phyloP scores from a whole-genome alignment of 2,797 vertebrate species.

The Anguilla megastoma region DNA sequence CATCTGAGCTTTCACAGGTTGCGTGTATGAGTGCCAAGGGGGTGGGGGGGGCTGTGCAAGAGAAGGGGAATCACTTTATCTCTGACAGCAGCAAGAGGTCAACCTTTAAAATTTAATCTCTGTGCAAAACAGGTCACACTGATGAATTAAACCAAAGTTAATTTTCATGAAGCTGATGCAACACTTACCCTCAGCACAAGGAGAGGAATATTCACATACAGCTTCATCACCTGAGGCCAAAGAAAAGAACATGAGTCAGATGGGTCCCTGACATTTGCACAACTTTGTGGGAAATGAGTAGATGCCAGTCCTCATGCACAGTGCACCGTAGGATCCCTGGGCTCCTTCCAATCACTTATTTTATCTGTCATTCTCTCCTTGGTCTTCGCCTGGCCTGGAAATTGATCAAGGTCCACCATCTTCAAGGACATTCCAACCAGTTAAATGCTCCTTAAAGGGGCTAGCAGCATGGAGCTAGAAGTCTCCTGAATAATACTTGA shows the following conservation, averaged over 20 bases:
- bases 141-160: slow-evolving; percentile 19
- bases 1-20: slow-evolving; percentile 17
- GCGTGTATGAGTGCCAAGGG: slow-evolving; percentile 27
- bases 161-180: not conserved
- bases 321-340: not conserved
- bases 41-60: slow-evolving; percentile 6
- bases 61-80: slow-evolving; percentile 24
- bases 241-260: not conserved
- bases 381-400: too few species aligned
- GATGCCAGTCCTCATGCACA: not conserved
- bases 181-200: slow-evolving; percentile 65
- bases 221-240: slow-evolving; percentile 64
- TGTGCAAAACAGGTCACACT: slow-evolving; percentile 33
- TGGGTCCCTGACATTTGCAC: slow-evolving; percentile 26
- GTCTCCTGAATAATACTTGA: too few species aligned
- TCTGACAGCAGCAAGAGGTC: slow-evolving; percentile 32
- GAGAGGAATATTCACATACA: slow-evolving; percentile 62
- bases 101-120: slow-evolving; percentile 33
- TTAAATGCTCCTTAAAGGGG: too few species aligned
- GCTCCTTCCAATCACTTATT: too few species aligned
- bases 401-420: too few species aligned
- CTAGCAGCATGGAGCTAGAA: too few species aligned
- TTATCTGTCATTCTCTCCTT: too few species aligned
- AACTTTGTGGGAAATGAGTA: slow-evolving; percentile 39
- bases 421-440: too few species aligned